A percentile compares a stretch with the other conserved stretches of the same genome.
Conservation (phyloP, 2,888 invertebrate species). For the Cheilosia soror region DNA sequence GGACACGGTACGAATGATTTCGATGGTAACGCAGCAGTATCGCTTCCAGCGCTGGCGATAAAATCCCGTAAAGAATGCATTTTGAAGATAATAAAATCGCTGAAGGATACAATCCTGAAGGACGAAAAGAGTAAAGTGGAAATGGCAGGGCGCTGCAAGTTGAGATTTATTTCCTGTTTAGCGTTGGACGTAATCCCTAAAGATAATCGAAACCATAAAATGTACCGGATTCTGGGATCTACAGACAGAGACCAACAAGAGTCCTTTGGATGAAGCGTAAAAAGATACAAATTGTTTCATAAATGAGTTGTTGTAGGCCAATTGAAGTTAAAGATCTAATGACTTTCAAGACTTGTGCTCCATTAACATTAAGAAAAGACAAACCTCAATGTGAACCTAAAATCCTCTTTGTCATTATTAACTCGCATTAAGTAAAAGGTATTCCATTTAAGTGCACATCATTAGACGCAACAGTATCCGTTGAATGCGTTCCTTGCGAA, state of each 20-base stretch:
- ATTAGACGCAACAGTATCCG: slow-evolving; percentile 28
- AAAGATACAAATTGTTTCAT: neutral
- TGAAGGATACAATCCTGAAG: slow-evolving; percentile 11
- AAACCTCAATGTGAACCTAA: slow-evolving; percentile 21
- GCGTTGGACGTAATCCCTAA: slow-evolving; percentile 54
- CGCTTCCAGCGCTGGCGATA: slow-evolving; percentile 35
- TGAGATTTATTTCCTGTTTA: slow-evolving; percentile 62
- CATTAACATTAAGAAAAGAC: too few relatives aligned
- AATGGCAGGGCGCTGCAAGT: slow-evolving; percentile 23
- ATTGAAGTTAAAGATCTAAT: too few relatives aligned
- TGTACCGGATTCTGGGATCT: slow-evolving; percentile 37
- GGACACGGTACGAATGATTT: slow-evolving; percentile 52
- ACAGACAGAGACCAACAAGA: slow-evolving; percentile 11
- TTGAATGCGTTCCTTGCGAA: slow-evolving; percentile 24
- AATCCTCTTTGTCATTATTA: slow-evolving; percentile 51
- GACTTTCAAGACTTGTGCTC: too few relatives aligned
- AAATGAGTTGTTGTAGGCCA: neutral
- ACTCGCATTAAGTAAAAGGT: slow-evolving; percentile 37
- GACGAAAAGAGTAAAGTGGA: neutral
- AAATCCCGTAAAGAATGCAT: slow-evolving; percentile 54
- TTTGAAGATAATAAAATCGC: slow-evolving; percentile 53
- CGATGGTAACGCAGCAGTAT: slow-evolving; percentile 22
- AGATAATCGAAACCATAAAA: slow-evolving; percentile 63
- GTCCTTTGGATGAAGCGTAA: neutral
- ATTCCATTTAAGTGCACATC: slow-evolving; percentile 47